Evolutionary conservation across 1,140 invertebrate genomes (phyloP).

Genomic region (Nautilus pompilius): DNA sequence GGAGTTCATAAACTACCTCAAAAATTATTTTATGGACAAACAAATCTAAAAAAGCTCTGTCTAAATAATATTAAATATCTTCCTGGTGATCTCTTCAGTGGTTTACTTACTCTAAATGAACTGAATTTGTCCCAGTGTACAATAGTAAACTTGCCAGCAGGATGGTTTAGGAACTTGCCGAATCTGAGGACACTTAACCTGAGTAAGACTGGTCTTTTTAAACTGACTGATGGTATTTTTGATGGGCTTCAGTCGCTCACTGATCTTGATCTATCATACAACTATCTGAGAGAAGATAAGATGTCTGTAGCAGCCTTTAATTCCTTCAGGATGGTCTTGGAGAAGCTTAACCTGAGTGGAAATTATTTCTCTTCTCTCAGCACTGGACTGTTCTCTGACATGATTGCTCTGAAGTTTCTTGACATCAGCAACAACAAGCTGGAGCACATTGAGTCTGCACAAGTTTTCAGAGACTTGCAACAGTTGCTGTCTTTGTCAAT

Average conservation of each 20-base stretch:
- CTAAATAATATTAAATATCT: conserved; percentile 3
- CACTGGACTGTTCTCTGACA: background rate
- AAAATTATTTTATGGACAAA: conserved; percentile 3
- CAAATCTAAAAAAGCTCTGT: conserved; percentile 13
- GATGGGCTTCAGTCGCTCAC: conserved; percentile 7
- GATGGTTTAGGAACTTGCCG: conserved; percentile 10
- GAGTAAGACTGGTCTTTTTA: background rate
- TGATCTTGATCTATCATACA: conserved; percentile 10
- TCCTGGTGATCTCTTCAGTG: conserved; percentile 7
- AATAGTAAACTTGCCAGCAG: conserved; percentile 4
- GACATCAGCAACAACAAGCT: conserved; percentile 13
- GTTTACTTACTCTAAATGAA: conserved; percentile 6
- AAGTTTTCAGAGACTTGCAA: conserved; percentile 6
- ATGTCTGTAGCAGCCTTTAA: background rate
- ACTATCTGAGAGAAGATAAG: background rate
- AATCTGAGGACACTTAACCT: conserved; percentile 10
- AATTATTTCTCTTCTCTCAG: conserved; percentile 5
- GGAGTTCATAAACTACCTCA: conserved; percentile 3
- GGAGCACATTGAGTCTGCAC: background rate
- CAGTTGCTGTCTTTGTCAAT: conserved; percentile 5
- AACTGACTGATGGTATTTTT: conserved; percentile 5
- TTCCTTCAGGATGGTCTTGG: conserved; percentile 6
- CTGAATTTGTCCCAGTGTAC: conserved; percentile 7
- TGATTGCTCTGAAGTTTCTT: conserved; percentile 2
- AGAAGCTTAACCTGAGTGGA: conserved; percentile 7